phyloP scores from a whole-genome alignment of 2,797 vertebrate genomes.

The Mionectes olivaceus region DNA sequence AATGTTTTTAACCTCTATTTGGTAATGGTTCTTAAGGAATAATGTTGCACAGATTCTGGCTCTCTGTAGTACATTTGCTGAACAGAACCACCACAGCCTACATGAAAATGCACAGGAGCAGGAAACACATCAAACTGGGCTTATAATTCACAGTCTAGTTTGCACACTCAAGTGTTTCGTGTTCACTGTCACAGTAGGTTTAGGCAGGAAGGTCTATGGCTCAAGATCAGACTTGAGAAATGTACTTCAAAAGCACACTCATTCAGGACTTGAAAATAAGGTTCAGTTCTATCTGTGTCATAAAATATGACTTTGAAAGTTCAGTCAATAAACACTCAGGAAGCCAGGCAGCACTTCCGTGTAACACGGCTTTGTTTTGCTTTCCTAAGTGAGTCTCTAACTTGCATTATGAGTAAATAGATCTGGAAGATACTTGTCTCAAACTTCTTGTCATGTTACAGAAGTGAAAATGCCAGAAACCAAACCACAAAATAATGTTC shows the following conservation, averaged over 20 bases:
- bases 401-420: background rate
- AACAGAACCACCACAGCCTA: background rate
- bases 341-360: slow-evolving; percentile 6
- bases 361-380: background rate
- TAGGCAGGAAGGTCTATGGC: background rate
- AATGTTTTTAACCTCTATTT: slow-evolving; percentile 39
- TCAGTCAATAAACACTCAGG: background rate
- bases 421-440: slow-evolving; percentile 6
- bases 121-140: background rate
- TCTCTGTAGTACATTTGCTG: background rate
- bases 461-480: slow-evolving; percentile 3
- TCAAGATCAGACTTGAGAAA: background rate
- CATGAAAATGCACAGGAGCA: background rate
- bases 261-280: background rate
- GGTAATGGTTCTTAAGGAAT: slow-evolving; percentile 41
- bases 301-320: background rate
- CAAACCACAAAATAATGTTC: background rate
- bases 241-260: background rate
- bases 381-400: background rate
- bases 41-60: background rate
- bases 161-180: background rate
- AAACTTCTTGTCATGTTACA: slow-evolving; percentile 12
- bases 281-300: background rate
- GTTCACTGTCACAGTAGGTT: background rate
- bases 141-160: background rate